Evolutionary conservation across 2,113 vertebrate species (phyloP), one percentile per base, ranked within the genome.

Genomic region (Melanotaenia duboulayi): DNA sequence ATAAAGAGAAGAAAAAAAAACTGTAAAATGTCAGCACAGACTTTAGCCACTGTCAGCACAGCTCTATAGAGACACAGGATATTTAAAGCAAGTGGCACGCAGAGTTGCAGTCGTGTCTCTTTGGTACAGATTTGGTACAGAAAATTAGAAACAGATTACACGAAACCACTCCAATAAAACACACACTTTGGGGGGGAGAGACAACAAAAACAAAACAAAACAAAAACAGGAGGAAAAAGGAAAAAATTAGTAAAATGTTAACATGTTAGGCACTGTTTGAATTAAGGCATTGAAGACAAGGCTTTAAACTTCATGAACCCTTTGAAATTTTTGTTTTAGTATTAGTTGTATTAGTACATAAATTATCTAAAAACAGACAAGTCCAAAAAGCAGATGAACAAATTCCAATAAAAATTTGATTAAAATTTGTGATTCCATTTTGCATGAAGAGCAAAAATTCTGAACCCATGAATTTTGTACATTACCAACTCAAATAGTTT

Each of bases 41-140:
- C 52, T 6, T 11, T 3, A 24, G 74, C 65, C 67, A 60, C 80
- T 51, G 76, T 73, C 73, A 20, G 86, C 80, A 48, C 0, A 35
- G 13, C 52, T 0, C 4, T 52, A 51, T 65, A 20, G 32, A 35
- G 8, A 35, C 1, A 35, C 32, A 28, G 32, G 32, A 9, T 35
- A 35, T 35, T 86, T 86, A 25, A 65, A 83, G 69, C 14, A 7
- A 24, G 63, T 35, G 25, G 74, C 56, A 46, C 44, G 56, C 56
- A 50, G 40, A 24, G 50, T 39, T 48, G 42, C 49, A 48, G 8
- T 42, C 19, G 58, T 9, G 64, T 65, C 46, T 75, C 22, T 32
- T 51, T 14, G 23, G 14, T 3, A 1, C 10, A 19, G 48, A 20
- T 32, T 51, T 14, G 23, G 14, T 3, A 1, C 10, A 19, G 48